phyloP scores from a whole-genome alignment of 2,113 vertebrate genomes.

The Cololabis saira region DNA sequence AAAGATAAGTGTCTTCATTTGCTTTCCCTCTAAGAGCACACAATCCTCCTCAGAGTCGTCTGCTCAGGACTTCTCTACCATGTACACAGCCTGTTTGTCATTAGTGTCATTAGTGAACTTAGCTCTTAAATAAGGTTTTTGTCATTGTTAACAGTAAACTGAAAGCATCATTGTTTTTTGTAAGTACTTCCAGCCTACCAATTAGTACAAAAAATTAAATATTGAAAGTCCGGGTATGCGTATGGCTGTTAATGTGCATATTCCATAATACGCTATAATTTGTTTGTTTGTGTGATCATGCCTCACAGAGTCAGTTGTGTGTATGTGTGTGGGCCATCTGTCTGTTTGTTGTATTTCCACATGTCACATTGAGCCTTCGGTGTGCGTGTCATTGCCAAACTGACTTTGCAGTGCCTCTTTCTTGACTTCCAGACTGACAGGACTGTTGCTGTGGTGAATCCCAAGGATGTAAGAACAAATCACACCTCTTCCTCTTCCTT shows the following conservation, averaged over 20 bases:
- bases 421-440: slow-evolving; percentile 61
- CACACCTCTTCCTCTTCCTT: slow-evolving; percentile 61
- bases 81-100: no score
- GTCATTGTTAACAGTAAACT: no score
- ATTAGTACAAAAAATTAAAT: background rate
- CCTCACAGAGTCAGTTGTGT: slow-evolving; percentile 41
- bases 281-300: slow-evolving; percentile 34
- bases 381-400: slow-evolving; percentile 54
- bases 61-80: no score
- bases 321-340: slow-evolving; percentile 33
- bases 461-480: slow-evolving; percentile 64
- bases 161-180: no score
- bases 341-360: slow-evolving; percentile 64
- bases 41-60: no score
- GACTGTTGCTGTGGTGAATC: slow-evolving; percentile 48
- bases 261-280: slow-evolving; percentile 6
- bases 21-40: no score
- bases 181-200: no score
- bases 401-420: slow-evolving; percentile 48
- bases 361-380: slow-evolving; percentile 69
- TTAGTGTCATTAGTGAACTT: no score
- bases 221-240: background rate
- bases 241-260: slow-evolving; percentile 11
- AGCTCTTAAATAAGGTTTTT: no score
- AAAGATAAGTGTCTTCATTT: no score